Evolutionary conservation across 2,113 vertebrate species (phyloP).

Genomic region (Otis tarda): DNA sequence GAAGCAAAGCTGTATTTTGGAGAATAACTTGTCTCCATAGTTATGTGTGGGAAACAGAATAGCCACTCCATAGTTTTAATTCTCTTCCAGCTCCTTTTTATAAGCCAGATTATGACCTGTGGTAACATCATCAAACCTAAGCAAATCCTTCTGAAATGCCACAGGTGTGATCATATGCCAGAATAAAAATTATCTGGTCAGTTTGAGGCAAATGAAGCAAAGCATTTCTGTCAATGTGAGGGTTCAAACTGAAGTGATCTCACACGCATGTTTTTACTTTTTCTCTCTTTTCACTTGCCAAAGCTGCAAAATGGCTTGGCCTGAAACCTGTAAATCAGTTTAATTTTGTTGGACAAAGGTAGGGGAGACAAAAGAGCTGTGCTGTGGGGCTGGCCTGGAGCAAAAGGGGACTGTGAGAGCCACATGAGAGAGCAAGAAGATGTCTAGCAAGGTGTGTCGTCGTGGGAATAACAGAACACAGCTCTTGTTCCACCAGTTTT

Average conservation of each 20-base stretch:
- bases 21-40: background rate
- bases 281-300: constrained; percentile 26
- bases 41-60: background rate
- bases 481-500: background rate
- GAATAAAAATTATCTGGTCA: constrained; percentile 6
- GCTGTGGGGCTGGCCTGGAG: background rate
- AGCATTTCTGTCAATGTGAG: background rate
- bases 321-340: background rate
- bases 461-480: background rate
- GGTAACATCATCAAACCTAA: background rate
- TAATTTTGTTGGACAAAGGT: background rate
- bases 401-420: background rate
- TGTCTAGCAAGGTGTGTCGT: background rate
- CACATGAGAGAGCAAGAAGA: background rate
- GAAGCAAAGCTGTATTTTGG: background rate
- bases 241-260: background rate
- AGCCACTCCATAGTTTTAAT: background rate
- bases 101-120: background rate
- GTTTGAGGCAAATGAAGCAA: background rate
- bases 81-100: background rate
- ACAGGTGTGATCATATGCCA: constrained; percentile 1
- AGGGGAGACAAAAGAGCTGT: background rate
- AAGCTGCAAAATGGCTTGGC: background rate
- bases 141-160: background rate
- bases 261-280: background rate